phyloP scores from a whole-genome alignment of 2,797 vertebrate genomes.

The Pyrocephalus nanus region DNA sequence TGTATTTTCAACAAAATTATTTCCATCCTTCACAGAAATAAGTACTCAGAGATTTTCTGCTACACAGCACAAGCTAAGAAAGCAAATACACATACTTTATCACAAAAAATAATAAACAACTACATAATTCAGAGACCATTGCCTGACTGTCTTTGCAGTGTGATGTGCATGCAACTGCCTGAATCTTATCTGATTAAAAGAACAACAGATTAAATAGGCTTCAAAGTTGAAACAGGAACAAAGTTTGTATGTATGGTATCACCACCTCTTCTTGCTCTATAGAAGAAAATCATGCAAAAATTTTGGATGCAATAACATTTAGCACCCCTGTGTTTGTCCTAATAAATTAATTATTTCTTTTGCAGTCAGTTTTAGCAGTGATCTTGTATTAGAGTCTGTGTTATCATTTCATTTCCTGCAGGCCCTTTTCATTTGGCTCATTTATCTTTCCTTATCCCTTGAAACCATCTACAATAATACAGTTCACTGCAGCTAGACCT shows the following conservation, averaged over 20 bases:
- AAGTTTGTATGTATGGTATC: neutral
- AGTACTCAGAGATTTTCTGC: neutral
- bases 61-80: neutral
- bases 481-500: conserved; percentile 16
- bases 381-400: conserved; percentile 40
- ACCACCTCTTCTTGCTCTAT: neutral
- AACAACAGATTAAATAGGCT: neutral
- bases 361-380: neutral
- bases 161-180: neutral
- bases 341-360: conserved; percentile 31
- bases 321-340: neutral
- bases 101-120: neutral
- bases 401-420: conserved; percentile 73
- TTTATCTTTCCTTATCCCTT: conserved; percentile 71
- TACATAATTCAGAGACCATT: neutral
- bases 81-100: neutral
- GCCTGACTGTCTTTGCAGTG: neutral
- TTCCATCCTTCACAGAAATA: neutral
- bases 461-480: conserved; percentile 53
- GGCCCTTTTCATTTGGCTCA: conserved; percentile 54
- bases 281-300: conserved; percentile 9
- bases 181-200: neutral
- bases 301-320: neutral
- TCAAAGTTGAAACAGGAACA: neutral
- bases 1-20: neutral